Evolutionary conservation across 2,888 invertebrate genomes (phyloP), one percentile per base, ranked within the genome.

Genomic region (Blera fallax): DNA sequence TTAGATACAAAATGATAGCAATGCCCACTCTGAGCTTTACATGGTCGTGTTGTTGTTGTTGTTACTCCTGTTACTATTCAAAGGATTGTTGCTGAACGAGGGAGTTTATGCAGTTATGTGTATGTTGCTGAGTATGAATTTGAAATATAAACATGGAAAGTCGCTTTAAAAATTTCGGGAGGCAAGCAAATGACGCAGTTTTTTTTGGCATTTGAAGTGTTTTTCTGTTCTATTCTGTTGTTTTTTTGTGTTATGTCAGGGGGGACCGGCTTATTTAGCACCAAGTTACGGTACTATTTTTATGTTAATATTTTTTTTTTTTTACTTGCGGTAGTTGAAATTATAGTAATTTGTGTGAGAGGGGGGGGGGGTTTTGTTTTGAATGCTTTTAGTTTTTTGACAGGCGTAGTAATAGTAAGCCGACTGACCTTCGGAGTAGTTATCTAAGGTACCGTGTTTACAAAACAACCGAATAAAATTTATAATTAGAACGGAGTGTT

Each of bases 1-100:
- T 72, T 43, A 48, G 58, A 72, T 48, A 34, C 58, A 58, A 56
- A 54, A 16, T 8, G 43, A 56, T 34, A 50, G 16, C 29, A 24
- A 3, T 7, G 43, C 43, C 18, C 32, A 14, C 58, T 10, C 58
- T 58, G 34, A 60, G 24, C 45, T 52, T 67, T 52, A n/a, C n/a
- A n/a, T n/a, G n/a, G n/a, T 27, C 4, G 27, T 6, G 6, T 14
- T 27, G 37, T 27, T 16, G 16, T 32, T 56, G n/a, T 32, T 32
- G 34, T 34, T 29, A 54, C 37, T 34, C 64, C 37, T 52, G 50
- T 24, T 48, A 34, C 11, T 48, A 34, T 7, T 64, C 6, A 29
- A 10, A n/a, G 29, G 62, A 18, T 6, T n/a, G 2, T 43, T 40
- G 14, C 3, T 11, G 11, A 11, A 48, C n/a, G 37, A 37, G 4